Conservation (phyloP, 2,888 invertebrate genomes). For the Leucoma salicis region DNA sequence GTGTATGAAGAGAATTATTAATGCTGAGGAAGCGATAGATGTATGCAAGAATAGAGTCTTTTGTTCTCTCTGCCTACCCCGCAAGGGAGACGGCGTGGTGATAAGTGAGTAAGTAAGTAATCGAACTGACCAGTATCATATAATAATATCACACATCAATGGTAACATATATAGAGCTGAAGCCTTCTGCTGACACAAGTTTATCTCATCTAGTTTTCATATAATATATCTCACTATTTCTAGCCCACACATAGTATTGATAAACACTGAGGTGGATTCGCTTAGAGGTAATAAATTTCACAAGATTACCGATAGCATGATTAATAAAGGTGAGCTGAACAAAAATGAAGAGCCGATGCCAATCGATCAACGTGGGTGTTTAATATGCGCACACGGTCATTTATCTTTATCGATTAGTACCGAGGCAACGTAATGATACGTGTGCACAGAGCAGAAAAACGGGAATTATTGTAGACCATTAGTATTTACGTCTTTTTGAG, state of each 20-base stretch:
- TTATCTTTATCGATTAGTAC: constrained; percentile 69
- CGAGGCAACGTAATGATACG: constrained; percentile 53
- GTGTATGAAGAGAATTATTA: no score
- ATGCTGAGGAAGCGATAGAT: no score
- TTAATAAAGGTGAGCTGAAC: constrained; percentile 68
- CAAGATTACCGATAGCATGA: constrained; percentile 73
- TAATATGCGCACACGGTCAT: constrained; percentile 71
- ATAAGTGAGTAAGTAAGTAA: no score
- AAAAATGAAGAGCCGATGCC: constrained; percentile 71
- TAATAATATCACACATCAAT: no score
- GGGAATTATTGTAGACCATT: constrained; percentile 24
- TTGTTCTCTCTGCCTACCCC: no score
- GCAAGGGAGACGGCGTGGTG: no score
- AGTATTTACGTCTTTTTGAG: constrained; percentile 10
- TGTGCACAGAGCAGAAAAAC: constrained; percentile 16
- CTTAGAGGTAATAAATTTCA: constrained; percentile 80
- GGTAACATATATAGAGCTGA: no score
- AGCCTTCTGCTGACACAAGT: no score
- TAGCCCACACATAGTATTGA: constrained; percentile 78
- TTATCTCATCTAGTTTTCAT: constrained; percentile 29
- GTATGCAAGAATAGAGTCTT: no score
- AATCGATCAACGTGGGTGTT: constrained; percentile 80
- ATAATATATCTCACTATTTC: constrained; percentile 13
- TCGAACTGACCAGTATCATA: no score
- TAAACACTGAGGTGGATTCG: constrained; percentile 76